Base-by-base conservation (phyloP, 2,888 invertebrate genomes). In the Hydraecia micacea region DNA sequence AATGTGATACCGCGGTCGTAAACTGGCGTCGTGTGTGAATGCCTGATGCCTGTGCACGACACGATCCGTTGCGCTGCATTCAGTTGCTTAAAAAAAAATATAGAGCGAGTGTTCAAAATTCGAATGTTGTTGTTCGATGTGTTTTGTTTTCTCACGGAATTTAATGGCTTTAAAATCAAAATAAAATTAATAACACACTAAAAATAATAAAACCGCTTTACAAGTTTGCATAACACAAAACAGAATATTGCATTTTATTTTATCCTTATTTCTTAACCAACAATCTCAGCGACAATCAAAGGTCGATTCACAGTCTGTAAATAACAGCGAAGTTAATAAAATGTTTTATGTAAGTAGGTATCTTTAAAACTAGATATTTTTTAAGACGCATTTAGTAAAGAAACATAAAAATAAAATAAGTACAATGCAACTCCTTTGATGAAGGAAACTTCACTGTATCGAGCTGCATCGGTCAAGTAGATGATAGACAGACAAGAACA, bases 1-100 rank as follows among this genome's bases (percentile, higher is more conserved):
- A 88, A 84, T 88, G 83, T 80, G 82, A 83, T 86, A 80, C 80
- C 49, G 71, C 67, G 76, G 60, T 83, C 84, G 73, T 85, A 86
- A 85, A 86, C 66, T 74, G 70, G 39, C 72, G 66, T 63, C 52
- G 70, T 83, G 60, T 75, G 66, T 74, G 52, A 81, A 75, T 75
- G 25, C 62, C 46, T 67, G 36, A 82, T 74, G 65, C 39, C 66
- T 67, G 72, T 66, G 65, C 65, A 74, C 74, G 72, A 72, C 25
- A 42, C 15, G 15, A 36, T 36, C 36, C 60, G 63, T 58, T 28
- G n/a, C 46, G 9, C 36, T 60, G 46, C 52, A 77, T 68, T 68
- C 15, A n/a, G 6, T 15, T 15, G 70, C 32, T 32, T 32, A 55
- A 66, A 25, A 63, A 67, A 62, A 66, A 58, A 32, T 39, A 25